Percentiles rank a stretch among this genome's conserved stretches.
Conservation (phyloP, 2,888 invertebrate species). For the Eulithis testata region DNA sequence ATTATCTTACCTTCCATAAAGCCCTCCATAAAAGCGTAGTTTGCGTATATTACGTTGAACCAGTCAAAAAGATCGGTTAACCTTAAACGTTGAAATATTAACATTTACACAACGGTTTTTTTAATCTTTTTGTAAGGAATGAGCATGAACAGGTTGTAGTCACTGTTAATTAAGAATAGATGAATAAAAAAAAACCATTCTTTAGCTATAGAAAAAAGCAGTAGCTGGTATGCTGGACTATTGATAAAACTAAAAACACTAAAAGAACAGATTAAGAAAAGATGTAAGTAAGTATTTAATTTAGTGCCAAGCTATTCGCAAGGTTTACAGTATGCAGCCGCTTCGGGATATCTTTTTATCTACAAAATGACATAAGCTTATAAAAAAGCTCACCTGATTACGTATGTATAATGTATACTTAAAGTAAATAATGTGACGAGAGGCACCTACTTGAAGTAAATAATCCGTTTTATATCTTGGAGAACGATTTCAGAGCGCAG, state of each 20-base stretch:
- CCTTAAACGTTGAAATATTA: slow-evolving; percentile 10
- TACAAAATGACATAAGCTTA: not conserved
- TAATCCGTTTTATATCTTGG: slow-evolving; percentile 36
- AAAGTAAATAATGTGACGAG: slow-evolving; percentile 25
- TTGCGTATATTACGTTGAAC: slow-evolving; percentile 14
- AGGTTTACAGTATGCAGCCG: not conserved
- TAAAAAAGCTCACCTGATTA: slow-evolving; percentile 11
- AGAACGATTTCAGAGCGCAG: slow-evolving; percentile 29
- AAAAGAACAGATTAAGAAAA: not conserved
- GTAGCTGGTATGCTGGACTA: not conserved
- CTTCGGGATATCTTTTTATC: not conserved
- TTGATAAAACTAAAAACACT: no score
- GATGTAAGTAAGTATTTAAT: not conserved
- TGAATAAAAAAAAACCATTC: no score
- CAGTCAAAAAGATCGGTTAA: slow-evolving; percentile 22
- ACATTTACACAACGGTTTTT: not conserved
- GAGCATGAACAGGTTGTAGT: no score
- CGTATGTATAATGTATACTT: not conserved
- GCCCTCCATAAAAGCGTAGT: slow-evolving; percentile 17
- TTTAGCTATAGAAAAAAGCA: no score
- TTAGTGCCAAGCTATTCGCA: not conserved
- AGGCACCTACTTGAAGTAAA: slow-evolving; percentile 31
- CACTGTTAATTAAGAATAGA: no score
- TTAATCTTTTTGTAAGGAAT: not conserved
- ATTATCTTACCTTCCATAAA: slow-evolving; percentile 26